Conservation (phyloP, 1,140 invertebrate species). For the Drosophila gunungcola region DNA sequence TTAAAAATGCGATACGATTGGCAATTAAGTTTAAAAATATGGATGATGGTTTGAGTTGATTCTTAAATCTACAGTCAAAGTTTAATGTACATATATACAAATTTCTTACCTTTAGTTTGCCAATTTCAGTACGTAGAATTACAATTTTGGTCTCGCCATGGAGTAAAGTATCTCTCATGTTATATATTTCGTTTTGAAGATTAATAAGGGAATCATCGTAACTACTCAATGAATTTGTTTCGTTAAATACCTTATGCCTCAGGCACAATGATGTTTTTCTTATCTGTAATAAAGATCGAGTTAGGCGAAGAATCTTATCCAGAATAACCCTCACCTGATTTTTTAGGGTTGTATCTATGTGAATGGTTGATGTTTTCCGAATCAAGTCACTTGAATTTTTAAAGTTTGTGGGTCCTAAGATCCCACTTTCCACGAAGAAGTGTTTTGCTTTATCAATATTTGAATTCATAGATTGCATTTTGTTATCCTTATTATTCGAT, state of each 20-base stretch:
- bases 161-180: conserved; percentile 29
- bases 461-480: neutral
- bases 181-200: conserved; percentile 28
- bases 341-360: conserved; percentile 29
- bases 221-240: neutral
- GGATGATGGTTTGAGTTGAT: no score
- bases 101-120: conserved; percentile 48
- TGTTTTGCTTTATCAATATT: conserved; percentile 48
- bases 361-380: conserved; percentile 51
- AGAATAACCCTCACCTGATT: conserved; percentile 22
- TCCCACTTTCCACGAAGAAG: conserved; percentile 46
- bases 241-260: conserved; percentile 19
- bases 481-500: neutral
- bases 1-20: no score
- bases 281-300: conserved; percentile 22
- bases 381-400: conserved; percentile 37
- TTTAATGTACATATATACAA: no score
- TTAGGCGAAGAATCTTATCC: neutral
- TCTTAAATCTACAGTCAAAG: no score
- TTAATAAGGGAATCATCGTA: conserved; percentile 21
- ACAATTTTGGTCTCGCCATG: conserved; percentile 53
- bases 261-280: conserved; percentile 44
- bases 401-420: conserved; percentile 34
- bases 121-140: conserved; percentile 48
- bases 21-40: no score